Evolutionary conservation across 23 tunicate genomes (phyloP), one percentile per base, ranked within the genome.

Genomic region (Clavelina lepadiformis): DNA sequence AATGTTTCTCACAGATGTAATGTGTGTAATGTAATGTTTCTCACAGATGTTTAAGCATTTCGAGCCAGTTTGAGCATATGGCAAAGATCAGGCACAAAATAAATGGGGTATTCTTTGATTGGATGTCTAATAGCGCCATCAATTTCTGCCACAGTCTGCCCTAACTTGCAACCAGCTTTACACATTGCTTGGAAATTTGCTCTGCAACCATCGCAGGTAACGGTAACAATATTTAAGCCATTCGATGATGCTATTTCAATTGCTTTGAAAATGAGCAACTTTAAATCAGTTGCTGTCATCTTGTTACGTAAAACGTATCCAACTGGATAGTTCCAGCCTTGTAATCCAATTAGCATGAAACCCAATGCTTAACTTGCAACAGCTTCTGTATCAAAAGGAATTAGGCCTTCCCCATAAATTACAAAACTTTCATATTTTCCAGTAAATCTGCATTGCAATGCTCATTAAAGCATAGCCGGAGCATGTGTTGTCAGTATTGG

Each of bases 1-100:
- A 51, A 63, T 63, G 51, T 63, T 63, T 63, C 51, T 63, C 27
- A 63, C 51, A 7, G 69, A 63, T 63, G 27, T 63, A 22, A 63
- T 36, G 69, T n/a, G n/a, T n/a, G n/a, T n/a, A n/a, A n/a, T n/a
- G n/a, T n/a, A n/a, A n/a, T n/a, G n/a, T n/a, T n/a, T 15, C 56
- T 71, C 15, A 71, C 76, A 1, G 56, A 33, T 65, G 56, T 71
- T 56, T 71, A 21, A 13, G 69, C 25, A 35, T 63, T 63, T 35
- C 69, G 21, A 19, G 30, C 53, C 21, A 65, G 54, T 37, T 65
- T 65, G 2, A 65, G 54, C 71, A 65, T 65, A 58, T 22, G 31
- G 31, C 35, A 58, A 5, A 58, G n/a, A n/a, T n/a, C n/a, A n/a
- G n/a, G n/a, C n/a, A n/a, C n/a, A n/a, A n/a, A n/a, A n/a, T n/a